A percentile compares a stretch with the other conserved stretches of the same genome.
phyloP scores from a whole-genome alignment of 2,113 vertebrate genomes.

The Numenius arquata region DNA sequence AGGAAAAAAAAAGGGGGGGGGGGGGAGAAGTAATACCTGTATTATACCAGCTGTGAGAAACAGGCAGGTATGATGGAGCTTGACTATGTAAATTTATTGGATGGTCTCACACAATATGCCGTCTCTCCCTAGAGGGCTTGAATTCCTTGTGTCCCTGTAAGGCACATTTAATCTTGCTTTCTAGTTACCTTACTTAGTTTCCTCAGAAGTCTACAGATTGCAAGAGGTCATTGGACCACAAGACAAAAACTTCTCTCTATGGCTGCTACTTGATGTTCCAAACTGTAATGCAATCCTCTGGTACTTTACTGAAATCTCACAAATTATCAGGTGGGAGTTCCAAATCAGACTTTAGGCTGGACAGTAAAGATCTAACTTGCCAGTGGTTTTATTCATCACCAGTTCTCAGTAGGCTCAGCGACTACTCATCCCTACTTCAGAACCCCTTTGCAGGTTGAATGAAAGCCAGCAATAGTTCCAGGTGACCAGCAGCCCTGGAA shows the following conservation, averaged over 20 bases:
- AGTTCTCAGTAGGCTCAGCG: neutral
- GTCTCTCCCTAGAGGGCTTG: neutral
- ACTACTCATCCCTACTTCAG: neutral
- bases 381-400: neutral
- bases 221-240: neutral
- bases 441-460: neutral
- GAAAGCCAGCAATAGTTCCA: neutral
- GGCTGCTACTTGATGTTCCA: neutral
- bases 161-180: neutral
- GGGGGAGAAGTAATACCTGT: neutral
- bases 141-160: neutral
- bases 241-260: neutral
- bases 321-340: neutral
- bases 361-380: neutral
- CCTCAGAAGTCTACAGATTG: neutral
- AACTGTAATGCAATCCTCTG: neutral
- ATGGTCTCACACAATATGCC: neutral
- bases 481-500: neutral
- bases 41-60: neutral
- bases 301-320: neutral
- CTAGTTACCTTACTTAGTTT: neutral
- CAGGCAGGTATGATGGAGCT: neutral
- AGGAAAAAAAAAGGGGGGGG: no score
- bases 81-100: neutral
- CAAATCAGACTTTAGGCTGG: neutral